A percentile compares a stretch with the other conserved stretches of the same genome.
Evolutionary conservation across 2,888 invertebrate genomes (phyloP).

Genomic region (Zygothrica quintamaculata): DNA sequence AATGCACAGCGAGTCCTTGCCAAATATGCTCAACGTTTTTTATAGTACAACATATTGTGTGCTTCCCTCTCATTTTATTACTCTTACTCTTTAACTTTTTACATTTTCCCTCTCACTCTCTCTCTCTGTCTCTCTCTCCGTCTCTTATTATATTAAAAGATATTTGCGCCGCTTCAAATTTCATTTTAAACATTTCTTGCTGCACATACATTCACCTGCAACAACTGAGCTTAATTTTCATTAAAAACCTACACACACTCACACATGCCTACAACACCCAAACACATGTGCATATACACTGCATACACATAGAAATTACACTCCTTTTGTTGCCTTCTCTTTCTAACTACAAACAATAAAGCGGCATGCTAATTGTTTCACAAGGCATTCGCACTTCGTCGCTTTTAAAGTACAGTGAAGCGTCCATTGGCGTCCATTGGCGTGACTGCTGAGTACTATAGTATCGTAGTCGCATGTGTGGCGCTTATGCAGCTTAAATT

Average conservation of each 20-base stretch:
- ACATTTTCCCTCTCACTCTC: background rate
- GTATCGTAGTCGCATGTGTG: slow-evolving; percentile 12
- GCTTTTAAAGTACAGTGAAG: slow-evolving; percentile 55
- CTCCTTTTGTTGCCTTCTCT: slow-evolving; percentile 6
- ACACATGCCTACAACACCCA: slow-evolving; percentile 3
- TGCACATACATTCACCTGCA: slow-evolving; percentile 20
- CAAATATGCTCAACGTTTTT: slow-evolving; percentile 25
- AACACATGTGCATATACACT: slow-evolving; percentile 6
- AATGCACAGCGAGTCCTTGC: slow-evolving; percentile 42
- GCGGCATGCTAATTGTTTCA: slow-evolving; percentile 76
- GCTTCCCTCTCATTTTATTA: background rate
- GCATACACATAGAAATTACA: slow-evolving; percentile 6
- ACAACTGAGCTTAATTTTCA: slow-evolving; percentile 67
- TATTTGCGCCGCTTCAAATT: slow-evolving; percentile 66
- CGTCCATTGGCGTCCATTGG: background rate
- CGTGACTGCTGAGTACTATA: background rate
- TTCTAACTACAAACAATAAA: slow-evolving; percentile 61
- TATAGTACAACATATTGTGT: background rate
- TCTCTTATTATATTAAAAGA: slow-evolving; percentile 44
- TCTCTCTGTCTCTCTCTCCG: background rate
- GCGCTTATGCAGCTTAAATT: slow-evolving; percentile 72
- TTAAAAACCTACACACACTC: slow-evolving; percentile 49
- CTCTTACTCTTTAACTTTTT: background rate
- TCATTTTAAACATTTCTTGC: slow-evolving; percentile 44
- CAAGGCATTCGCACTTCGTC: slow-evolving; percentile 76